Evolutionary conservation across 2,797 vertebrate genomes (phyloP), one percentile per base, ranked within the genome.

Genomic region (Phrynocephalus forsythii): DNA sequence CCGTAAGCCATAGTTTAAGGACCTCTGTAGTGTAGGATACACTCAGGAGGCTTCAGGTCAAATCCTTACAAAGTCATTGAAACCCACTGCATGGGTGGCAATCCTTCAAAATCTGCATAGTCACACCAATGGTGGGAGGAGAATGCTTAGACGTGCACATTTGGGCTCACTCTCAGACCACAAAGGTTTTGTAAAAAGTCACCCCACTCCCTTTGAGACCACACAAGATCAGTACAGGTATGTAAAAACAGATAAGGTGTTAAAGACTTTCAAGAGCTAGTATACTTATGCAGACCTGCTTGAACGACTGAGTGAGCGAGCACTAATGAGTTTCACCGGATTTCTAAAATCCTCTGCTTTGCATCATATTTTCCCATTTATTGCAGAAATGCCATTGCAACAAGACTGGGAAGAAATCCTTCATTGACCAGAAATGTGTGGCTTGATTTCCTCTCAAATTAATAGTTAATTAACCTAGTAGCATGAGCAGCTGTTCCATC

Each of bases 381-480:
- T 24, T 38, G 60, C 24, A 30, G 44, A 15, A 68, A 38, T 78
- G n/a, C 24, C 67, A 50, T 30, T 44, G 38, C 38, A 8, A 67
- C 8, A 67, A 77, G 4, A 67, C 28, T 66, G 60, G 5, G 26
- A 38, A 56, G 24, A 60, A 78, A n/a, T 56, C 63, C 33, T 26
- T 78, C 75, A 87, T 13, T 78, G 24, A 38, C 9, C 26, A 77
- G 60, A 85, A 85, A 24, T 2, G 5, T 85, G 50, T 56, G 38
- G 52, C 69, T 86, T 80, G 52, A 77, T 28, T 68, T 30, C 66
- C 26, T 68, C 24, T 69, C 22, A 78, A 87, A 78, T 60, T 20
- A 78, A 22, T 56, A 83, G 22, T n/a, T 78, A 71, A 86, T 82
- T 81, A 84, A 78, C 76, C 76, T 78, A 78, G 44, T 48, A 28